A percentile compares a stretch with the other conserved stretches of the same genome.
Evolutionary conservation across 1,140 invertebrate species (phyloP).

Genomic region (Drosophila ambigua): DNA sequence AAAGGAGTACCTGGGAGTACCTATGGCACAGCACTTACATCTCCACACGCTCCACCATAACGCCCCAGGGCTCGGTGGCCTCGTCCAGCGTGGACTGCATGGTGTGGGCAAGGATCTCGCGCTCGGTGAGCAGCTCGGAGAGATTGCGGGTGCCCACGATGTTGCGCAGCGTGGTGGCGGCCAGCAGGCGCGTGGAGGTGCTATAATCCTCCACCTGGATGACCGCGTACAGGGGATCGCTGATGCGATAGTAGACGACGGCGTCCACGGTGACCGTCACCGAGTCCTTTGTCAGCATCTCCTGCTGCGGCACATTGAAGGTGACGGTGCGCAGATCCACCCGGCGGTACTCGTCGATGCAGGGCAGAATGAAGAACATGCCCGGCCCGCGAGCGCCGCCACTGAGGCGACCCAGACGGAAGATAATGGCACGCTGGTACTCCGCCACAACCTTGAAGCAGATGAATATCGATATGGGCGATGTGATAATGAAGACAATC

Average conservation of each 20-base stretch:
- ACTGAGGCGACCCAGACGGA: slow-evolving; percentile 91
- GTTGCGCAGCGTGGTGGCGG: slow-evolving; percentile 94
- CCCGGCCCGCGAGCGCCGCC: slow-evolving; percentile 88
- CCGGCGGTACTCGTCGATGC: slow-evolving; percentile 94
- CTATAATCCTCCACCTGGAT: slow-evolving; percentile 90
- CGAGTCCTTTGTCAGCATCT: slow-evolving; percentile 95
- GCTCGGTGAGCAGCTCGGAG: slow-evolving; percentile 87
- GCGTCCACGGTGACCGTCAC: slow-evolving; percentile 97
- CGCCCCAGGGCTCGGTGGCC: slow-evolving; percentile 98
- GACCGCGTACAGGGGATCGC: slow-evolving; percentile 91
- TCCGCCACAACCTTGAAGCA: slow-evolving; percentile 90
- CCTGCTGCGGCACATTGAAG: slow-evolving; percentile 86
- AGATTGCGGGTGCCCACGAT: slow-evolving; percentile 97
- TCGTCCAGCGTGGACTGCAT: slow-evolving; percentile 85
- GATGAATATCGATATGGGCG: slow-evolving; percentile 93
- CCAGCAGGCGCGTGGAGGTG: slow-evolving; percentile 92
- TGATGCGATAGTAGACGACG: slow-evolving; percentile 94
- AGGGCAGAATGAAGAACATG: slow-evolving; percentile 95
- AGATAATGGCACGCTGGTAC: slow-evolving; percentile 95
- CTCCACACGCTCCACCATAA: slow-evolving; percentile 97
- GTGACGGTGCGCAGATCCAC: slow-evolving; percentile 92
- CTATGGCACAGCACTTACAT: slow-evolving; percentile 88
- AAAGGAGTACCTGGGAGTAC: neutral
- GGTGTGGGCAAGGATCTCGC: slow-evolving; percentile 90
- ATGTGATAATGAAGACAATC: slow-evolving; percentile 90